These are phyloP conservation scores for Dorcus parallelipipedus DNA, from an alignment of 2,888 invertebrate species.

Conservation along the genomic window DNA sequence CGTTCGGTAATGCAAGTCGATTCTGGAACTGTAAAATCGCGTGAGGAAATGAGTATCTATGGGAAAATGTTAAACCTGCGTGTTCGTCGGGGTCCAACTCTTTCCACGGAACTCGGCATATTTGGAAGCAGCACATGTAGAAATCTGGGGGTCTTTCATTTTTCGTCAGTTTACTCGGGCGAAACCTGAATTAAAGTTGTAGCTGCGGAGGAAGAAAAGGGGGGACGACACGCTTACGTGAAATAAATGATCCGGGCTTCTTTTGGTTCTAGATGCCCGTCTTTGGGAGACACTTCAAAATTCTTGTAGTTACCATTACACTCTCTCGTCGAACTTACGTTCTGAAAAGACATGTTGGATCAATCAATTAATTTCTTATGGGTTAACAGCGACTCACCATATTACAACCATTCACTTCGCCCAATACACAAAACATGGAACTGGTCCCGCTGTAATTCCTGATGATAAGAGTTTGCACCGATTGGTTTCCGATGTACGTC, in stretches of 20 bases:
- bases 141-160: neutral
- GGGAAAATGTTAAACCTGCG: neutral
- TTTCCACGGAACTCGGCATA: neutral
- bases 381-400: neutral
- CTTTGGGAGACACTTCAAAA: neutral
- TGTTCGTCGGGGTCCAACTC: neutral
- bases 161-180: neutral
- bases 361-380: too few relatives aligned
- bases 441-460: slow-evolving; percentile 8
- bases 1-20: too few relatives aligned
- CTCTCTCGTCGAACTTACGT: neutral
- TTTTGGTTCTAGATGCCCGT: neutral
- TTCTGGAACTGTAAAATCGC: too few relatives aligned
- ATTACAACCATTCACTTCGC: neutral
- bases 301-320: neutral
- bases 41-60: too few relatives aligned
- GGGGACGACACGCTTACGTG: neutral
- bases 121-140: neutral
- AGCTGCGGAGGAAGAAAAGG: too few relatives aligned
- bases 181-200: neutral
- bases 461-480: neutral
- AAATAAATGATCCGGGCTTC: neutral
- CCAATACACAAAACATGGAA: slow-evolving; percentile 8
- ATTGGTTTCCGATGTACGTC: slow-evolving; percentile 4
- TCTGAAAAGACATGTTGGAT: neutral